Evolutionary conservation across 2,888 invertebrate genomes (phyloP).

Genomic region (Erebia epiphron): DNA sequence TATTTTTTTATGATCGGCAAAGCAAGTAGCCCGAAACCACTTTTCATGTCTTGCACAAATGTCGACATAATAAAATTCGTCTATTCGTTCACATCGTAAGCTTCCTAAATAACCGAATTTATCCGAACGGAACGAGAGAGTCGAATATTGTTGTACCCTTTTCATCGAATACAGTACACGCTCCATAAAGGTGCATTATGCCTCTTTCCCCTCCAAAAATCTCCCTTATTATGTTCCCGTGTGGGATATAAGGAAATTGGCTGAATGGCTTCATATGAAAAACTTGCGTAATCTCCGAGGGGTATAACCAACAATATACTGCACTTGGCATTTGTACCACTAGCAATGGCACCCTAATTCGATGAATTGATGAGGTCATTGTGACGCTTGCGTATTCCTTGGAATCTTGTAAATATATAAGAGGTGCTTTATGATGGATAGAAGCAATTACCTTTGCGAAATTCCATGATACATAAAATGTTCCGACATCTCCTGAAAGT

Average conservation of each 20-base stretch:
- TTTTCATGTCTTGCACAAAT: conserved; percentile 37
- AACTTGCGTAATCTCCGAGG: conserved; percentile 76
- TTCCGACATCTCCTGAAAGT: too few species aligned
- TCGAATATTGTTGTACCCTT: conserved; percentile 65
- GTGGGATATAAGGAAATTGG: conserved; percentile 81
- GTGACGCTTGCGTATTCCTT: conserved; percentile 2
- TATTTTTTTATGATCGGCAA: conserved; percentile 4
- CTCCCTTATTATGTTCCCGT: conserved; percentile 78
- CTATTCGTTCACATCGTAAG: conserved; percentile 66
- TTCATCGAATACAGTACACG: conserved; percentile 63
- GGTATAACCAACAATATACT: conserved; percentile 73
- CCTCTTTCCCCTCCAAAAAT: conserved; percentile 78
- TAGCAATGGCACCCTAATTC: conserved; percentile 47
- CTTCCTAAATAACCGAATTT: conserved; percentile 64
- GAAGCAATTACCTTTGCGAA: too few species aligned
- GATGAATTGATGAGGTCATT: conserved; percentile 17
- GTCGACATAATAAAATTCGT: conserved; percentile 49
- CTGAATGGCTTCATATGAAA: conserved; percentile 81
- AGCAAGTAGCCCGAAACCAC: conserved; percentile 22
- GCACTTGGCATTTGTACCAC: conserved; percentile 63
- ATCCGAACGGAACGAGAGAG: conserved; percentile 58
- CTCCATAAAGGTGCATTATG: conserved; percentile 71
- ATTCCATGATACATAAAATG: too few species aligned
- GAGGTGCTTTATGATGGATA: neutral
- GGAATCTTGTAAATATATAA: neutral